Conservation (phyloP, 2,113 vertebrate genomes). For the Apodemus sylvaticus region DNA sequence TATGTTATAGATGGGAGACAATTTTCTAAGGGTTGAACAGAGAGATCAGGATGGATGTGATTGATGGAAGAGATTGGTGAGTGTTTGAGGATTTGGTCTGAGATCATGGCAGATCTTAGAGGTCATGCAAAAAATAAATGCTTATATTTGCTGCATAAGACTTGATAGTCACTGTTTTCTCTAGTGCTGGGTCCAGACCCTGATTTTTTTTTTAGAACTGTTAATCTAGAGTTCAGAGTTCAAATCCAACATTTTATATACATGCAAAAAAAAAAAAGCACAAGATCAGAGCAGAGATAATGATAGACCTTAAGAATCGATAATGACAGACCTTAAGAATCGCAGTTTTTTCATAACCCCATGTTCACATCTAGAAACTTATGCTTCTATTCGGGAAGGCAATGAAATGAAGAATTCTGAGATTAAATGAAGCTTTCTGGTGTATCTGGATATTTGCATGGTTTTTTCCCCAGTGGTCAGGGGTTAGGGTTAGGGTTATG, state of each 20-base stretch:
- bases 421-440: slow-evolving; percentile 11
- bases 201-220: slow-evolving; percentile 40
- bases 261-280: slow-evolving; percentile 69
- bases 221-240: not conserved
- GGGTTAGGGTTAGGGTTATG: too few species aligned
- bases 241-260: slow-evolving; percentile 44
- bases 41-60: not conserved
- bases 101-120: slow-evolving; percentile 35
- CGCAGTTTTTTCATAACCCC: not conserved
- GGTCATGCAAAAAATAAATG: not conserved
- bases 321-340: not conserved
- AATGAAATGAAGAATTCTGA: not conserved
- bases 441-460: not conserved
- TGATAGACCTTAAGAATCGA: not conserved
- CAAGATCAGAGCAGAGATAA: slow-evolving; percentile 17
- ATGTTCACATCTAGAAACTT: not conserved
- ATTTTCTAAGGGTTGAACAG: not conserved
- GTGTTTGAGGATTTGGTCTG: slow-evolving; percentile 27
- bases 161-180: slow-evolving; percentile 18
- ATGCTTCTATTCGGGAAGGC: slow-evolving; percentile 2
- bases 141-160: not conserved
- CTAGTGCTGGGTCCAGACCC: not conserved
- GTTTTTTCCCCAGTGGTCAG: not conserved
- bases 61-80: not conserved
- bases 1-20: not conserved